These are phyloP conservation scores for Eulemur coronatus DNA, from an alignment of 2,797 vertebrate species.

Conservation along the genomic window DNA sequence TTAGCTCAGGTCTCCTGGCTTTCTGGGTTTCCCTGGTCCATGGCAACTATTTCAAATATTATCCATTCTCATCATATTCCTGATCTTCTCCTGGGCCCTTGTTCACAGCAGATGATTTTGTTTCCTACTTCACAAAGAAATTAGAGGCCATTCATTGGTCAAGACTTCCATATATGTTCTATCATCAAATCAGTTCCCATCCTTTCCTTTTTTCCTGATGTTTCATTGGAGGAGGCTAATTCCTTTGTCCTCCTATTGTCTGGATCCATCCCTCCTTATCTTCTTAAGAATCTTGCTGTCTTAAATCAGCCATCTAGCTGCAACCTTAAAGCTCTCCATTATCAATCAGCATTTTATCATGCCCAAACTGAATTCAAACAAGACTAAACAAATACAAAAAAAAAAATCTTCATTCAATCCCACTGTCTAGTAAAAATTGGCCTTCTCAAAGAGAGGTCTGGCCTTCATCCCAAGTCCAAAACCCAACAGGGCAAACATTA, in stretches of 20 bases:
- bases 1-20: neutral
- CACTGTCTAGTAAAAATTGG: neutral
- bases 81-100: neutral
- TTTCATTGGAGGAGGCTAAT: neutral
- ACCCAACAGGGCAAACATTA: neutral
- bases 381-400: conserved; percentile 37
- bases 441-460: conserved; percentile 5
- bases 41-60: conserved; percentile 7
- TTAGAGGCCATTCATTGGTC: neutral
- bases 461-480: neutral
- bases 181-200: neutral
- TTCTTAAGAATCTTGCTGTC: conserved; percentile 17
- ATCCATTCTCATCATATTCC: neutral
- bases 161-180: neutral
- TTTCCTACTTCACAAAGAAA: conserved; percentile 33
- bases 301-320: conserved; percentile 1
- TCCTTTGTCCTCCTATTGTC: neutral
- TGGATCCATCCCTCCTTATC: neutral
- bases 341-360: neutral
- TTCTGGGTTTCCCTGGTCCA: neutral
- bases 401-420: neutral
- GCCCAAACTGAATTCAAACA: neutral
- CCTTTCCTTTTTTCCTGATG: neutral
- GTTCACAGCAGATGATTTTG: conserved; percentile 33
- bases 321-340: neutral